Percentiles rank a stretch among this genome's conserved stretches.
Evolutionary conservation across 2,113 vertebrate genomes (phyloP).

Genomic region (Rhombomys opimus): DNA sequence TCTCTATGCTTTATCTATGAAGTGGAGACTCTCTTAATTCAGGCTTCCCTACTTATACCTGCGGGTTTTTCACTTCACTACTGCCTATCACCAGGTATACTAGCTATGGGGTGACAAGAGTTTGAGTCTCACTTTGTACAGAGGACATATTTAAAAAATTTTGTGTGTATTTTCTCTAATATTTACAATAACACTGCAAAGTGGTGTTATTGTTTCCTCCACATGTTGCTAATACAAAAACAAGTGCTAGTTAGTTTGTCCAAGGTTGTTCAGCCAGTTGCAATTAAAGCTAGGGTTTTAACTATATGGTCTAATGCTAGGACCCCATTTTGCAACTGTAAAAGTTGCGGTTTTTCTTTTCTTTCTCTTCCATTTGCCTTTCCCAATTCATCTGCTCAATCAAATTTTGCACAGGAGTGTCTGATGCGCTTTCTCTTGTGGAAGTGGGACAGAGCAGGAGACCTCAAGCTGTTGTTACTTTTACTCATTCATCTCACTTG

Average conservation of each 20-base stretch:
- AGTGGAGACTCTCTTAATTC: not conserved
- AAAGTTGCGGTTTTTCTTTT: not conserved
- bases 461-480: not conserved
- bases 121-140: slow-evolving; percentile 25
- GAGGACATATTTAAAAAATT: not conserved
- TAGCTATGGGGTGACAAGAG: not conserved
- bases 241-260: slow-evolving; percentile 16
- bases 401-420: not conserved
- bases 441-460: not conserved
- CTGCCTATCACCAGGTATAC: not conserved
- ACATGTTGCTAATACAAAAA: slow-evolving; percentile 16
- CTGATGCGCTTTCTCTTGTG: not conserved
- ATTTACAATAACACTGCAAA: not conserved
- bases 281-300: slow-evolving; percentile 14
- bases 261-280: not conserved
- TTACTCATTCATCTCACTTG: not conserved
- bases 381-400: not conserved
- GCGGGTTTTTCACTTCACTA: not conserved
- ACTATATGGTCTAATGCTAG: not conserved
- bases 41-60: not conserved
- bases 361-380: not conserved
- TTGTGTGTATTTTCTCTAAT: not conserved
- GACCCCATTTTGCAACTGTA: not conserved
- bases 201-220: not conserved
- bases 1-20: slow-evolving; percentile 8